Evolutionary conservation across 2,797 vertebrate genomes (phyloP), one percentile per base, ranked within the genome.

Genomic region (Craterocephalus amniculus): DNA sequence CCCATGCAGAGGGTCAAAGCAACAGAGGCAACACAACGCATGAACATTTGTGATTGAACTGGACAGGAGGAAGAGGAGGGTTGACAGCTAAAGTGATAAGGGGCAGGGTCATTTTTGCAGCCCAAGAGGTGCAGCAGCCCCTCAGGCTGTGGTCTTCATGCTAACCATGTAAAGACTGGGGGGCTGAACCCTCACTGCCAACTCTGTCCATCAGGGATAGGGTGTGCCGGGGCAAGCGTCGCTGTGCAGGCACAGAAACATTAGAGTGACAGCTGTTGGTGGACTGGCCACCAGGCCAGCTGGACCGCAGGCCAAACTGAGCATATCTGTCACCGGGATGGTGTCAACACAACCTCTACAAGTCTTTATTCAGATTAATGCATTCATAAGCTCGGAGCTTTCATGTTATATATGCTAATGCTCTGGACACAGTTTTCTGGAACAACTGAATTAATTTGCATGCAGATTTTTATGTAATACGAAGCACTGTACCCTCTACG

Each of bases 221-320:
- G 70, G 78, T 51, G 63, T 72, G 74, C 74, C 70, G 54, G 80
- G 48, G 70, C 60, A n/a, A 74, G 83, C 56, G 61, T 45, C 6
- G 35, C 69, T 58, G 56, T 70, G 61, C 75, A 74, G 65, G 49
- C 82, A 79, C 74, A 83, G 54, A 68, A 58, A 72, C 86, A 78
- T 87, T 83, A 81, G 83, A 89, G 83, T 92, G 91, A 91, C 91
- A 90, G 90, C 85, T 85, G 85, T 83, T 88, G 87, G 84, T 87
- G 71, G 87, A 83, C 72, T 69, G 76, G 80, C 71, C 70, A 77
- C 67, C 49, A 45, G 72, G 72, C 72, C 80, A 81, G 83, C 78
- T 72, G 74, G 78, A 84, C 86, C 86, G 29, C 31, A 40, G 80
- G 89, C 81, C 81, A 80, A 59, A 78, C 26, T 2, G 22, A 79